A percentile compares a stretch with the other conserved stretches of the same genome.
Conservation (phyloP, 2,113 vertebrate species). For the Anhinga anhinga region DNA sequence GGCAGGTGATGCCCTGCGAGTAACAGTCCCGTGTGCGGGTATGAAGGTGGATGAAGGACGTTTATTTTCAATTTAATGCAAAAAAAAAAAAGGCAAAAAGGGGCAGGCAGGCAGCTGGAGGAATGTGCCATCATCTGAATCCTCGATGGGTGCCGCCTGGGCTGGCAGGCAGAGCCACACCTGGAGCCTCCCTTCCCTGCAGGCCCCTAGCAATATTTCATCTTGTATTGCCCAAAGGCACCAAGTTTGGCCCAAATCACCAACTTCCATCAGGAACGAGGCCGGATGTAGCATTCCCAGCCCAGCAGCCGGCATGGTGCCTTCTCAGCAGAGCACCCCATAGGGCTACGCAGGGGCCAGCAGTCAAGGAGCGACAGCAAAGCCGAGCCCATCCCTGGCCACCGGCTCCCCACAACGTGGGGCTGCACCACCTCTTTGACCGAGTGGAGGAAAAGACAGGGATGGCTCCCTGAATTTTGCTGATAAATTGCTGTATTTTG, state of each 20-base stretch:
- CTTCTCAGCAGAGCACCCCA: neutral
- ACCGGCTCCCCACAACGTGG: neutral
- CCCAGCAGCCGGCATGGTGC: neutral
- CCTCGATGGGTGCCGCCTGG: neutral
- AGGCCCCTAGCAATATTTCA: neutral
- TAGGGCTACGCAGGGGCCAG: too few species aligned
- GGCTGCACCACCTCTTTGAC: neutral
- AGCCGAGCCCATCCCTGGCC: neutral
- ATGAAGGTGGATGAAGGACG: neutral
- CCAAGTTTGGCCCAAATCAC: neutral
- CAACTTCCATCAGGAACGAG: neutral
- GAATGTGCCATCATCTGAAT: neutral
- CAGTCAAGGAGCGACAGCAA: neutral
- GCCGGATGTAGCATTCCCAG: neutral
- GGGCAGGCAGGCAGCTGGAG: neutral
- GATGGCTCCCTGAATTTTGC: neutral
- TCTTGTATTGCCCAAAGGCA: neutral
- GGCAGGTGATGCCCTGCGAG: neutral
- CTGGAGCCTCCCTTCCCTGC: neutral
- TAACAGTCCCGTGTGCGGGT: rapidly evolving
- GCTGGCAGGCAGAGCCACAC: neutral
- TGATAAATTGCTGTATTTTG: neutral
- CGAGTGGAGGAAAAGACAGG: rapidly evolving
- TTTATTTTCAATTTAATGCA: neutral
- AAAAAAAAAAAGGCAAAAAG: neutral